phyloP scores from a whole-genome alignment of 2,113 vertebrate species.

The Alethe castanea region DNA sequence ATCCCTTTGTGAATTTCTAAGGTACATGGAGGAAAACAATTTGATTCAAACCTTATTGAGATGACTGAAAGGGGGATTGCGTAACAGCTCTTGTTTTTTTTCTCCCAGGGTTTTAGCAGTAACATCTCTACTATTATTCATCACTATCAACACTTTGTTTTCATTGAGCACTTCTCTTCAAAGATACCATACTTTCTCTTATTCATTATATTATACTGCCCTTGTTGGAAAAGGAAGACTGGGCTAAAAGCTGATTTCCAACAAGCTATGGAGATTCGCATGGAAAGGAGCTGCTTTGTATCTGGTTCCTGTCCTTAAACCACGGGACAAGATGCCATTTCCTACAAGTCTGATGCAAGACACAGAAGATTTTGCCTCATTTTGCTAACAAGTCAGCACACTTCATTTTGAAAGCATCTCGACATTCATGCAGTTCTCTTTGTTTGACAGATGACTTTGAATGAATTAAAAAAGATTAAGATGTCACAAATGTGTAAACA shows the following conservation, averaged over 20 bases:
- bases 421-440: not conserved
- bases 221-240: not conserved
- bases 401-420: not conserved
- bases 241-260: not conserved
- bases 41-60: not conserved
- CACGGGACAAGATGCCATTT: not conserved
- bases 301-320: not conserved
- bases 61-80: not conserved
- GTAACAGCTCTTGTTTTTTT: fast-evolving
- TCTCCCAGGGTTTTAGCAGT: not conserved
- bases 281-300: not conserved
- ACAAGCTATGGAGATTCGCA: not conserved
- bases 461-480: not conserved
- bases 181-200: not conserved
- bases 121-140: not conserved
- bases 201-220: not conserved
- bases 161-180: not conserved
- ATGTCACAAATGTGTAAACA: fast-evolving
- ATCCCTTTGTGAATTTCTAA: not conserved
- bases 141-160: not conserved
- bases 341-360: not conserved
- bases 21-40: not conserved
- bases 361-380: not conserved
- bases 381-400: not conserved
- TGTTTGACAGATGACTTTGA: not conserved